phyloP scores from a whole-genome alignment of 2,113 vertebrate genomes.

The Cebus imitator region DNA sequence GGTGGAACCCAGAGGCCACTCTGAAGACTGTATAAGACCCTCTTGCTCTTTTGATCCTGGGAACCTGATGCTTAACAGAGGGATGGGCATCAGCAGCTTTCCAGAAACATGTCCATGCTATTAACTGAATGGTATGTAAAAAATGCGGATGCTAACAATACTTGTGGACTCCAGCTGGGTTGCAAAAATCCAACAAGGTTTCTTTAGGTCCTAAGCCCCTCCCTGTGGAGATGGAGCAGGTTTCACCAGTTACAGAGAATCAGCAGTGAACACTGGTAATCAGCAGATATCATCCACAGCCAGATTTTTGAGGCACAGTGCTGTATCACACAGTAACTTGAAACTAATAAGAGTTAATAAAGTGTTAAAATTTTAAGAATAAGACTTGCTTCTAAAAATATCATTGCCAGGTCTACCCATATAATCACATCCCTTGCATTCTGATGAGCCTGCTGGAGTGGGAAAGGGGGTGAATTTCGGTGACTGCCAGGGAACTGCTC shows the following conservation, averaged over 20 bases:
- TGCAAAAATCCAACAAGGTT: neutral
- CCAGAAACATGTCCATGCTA: accelerated
- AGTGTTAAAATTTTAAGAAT: neutral
- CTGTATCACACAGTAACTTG: neutral
- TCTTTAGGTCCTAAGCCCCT: neutral
- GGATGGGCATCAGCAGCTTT: neutral
- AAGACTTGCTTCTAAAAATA: slow-evolving; percentile 52
- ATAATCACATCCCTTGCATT: slow-evolving; percentile 1
- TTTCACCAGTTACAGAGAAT: neutral
- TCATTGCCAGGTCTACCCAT: slow-evolving; percentile 2
- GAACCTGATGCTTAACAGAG: neutral
- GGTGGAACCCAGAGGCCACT: neutral
- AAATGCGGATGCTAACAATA: neutral
- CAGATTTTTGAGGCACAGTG: neutral
- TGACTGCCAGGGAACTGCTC: neutral
- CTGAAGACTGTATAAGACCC: neutral
- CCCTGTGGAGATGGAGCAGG: neutral
- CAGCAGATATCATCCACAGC: neutral
- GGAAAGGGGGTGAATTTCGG: neutral
- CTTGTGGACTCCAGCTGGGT: neutral
- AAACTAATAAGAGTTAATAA: neutral
- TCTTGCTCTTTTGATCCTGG: neutral
- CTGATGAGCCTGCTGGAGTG: neutral
- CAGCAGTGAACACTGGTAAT: neutral
- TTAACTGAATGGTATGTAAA: neutral